Evolutionary conservation across 2,113 vertebrate species (phyloP), one percentile per base, ranked within the genome.

Genomic region (Vicugna pacos): DNA sequence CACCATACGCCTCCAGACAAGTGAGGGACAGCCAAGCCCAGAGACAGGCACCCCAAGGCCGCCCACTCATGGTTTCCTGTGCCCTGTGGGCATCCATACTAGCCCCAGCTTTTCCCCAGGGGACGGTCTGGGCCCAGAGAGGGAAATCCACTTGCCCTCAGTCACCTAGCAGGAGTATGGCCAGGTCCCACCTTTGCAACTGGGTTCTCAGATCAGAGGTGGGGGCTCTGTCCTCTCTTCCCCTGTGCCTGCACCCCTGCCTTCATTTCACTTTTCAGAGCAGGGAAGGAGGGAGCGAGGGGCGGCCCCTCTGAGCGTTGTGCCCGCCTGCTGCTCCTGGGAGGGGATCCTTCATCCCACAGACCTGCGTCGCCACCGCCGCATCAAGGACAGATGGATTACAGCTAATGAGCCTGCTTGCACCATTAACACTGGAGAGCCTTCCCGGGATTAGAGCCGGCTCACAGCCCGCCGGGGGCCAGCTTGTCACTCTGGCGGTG

Each of bases 371-470:
- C 50, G 7, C 54, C 58, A 1, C 90, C 87, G 4, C 87, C 14
- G 60, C 94, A 83, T 97, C 94, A 95, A 97, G 98, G 98, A 97
- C 97, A 98, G 97, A 97, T 97, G 97, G 98, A 96, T 98, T 92
- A 90, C 93, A 92, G 97, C 98, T 98, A 97, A 98, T 97, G 97
- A 98, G 98, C 95, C 97, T 97, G 97, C 97, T 94, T 26, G 92
- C 92, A 60, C 97, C 97, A 95, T 98, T 97, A 97, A 92, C 96
- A 87, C 98, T 93, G 56, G 88, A 97, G 97, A 97, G 97, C 88
- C 94, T 94, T 97, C 96, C 89, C 96, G 54, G 96, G 97, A 97
- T 97, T 95, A 98, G 91, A 91, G 96, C 97, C 73, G 17, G n/a
- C 62, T 1, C 50, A 62, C 97, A 56, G 94, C 93, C 91, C 30